Base-by-base conservation (phyloP, 2,888 invertebrate species). In the Noctuana brunneofusca region DNA sequence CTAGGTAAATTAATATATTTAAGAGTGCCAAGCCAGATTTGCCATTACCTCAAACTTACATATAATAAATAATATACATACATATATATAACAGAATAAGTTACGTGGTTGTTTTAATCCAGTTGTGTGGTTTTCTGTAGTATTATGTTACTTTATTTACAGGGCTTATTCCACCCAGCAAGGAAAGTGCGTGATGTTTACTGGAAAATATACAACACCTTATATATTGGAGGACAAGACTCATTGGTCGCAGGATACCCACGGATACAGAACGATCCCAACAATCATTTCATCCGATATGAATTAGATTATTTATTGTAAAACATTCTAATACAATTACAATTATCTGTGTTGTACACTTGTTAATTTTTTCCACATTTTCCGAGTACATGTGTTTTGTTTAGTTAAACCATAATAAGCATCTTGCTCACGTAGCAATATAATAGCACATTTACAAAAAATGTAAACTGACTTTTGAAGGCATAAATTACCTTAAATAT, bases 171-270 rank as follows among this genome's bases (percentile, higher is more conserved):
- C 87, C 99, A 99, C 90, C 99, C 99, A 0, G 99, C 99, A 6
- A 93, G 99, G 63, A 99, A 99, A 92, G 99, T 99, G 0, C 95
- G 99, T 27, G 99, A 99, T 83, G 99, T 99, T 0, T 99, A 99
- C 83, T 99, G 99, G 99, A 99, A 99, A 90, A 98, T 99, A 72
- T 99, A 99, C 90, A 99, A 99, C 92, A 98, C 99, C 0, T 93
- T 99, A 58, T 99, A 99, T 80, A 99, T 99, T 73, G 99, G 99
- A 24, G 99, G 98, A 6, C 99, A 99, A 86, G 99, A 99, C 85
- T 97, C 99, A 0, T 92, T 99, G 58, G 98, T 99, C 27, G 97
- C 98, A 50, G 98, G 98, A 14, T 99, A 98, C 88, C 99, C 99
- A n/a, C 92, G 98, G 71, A 96, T 99, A 83, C 95, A 95, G 69